Conservation (phyloP, 1,140 invertebrate genomes). For the Eurosta solidaginis region DNA sequence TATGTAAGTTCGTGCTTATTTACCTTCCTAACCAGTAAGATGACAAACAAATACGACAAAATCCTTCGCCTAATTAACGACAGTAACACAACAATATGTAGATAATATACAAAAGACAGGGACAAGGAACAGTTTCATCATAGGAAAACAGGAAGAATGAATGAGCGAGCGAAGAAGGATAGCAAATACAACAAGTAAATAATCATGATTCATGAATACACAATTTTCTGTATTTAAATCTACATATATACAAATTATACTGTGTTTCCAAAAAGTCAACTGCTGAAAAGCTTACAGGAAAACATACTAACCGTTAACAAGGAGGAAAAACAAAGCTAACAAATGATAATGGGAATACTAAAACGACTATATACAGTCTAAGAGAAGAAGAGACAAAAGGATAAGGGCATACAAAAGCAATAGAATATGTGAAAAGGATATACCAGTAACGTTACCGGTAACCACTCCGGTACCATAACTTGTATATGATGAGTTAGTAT, state of each 20-base stretch:
- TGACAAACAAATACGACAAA: too few relatives aligned
- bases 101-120: background rate
- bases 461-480: background rate
- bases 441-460: background rate
- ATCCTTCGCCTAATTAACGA: background rate
- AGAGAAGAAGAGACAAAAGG: background rate
- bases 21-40: too few relatives aligned
- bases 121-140: background rate
- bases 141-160: background rate
- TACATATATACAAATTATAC: background rate
- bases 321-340: background rate
- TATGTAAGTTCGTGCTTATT: too few relatives aligned
- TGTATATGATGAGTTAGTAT: background rate
- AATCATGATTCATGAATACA: background rate
- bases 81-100: background rate
- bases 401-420: background rate
- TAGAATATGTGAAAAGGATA: conserved; percentile 9
- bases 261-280: background rate
- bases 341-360: background rate
- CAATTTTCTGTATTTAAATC: background rate
- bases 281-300: background rate
- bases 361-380: background rate
- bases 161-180: background rate
- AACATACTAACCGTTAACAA: background rate
- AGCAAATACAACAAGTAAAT: background rate